Conservation (phyloP, 1,140 invertebrate species). For the Drosophila simulans region DNA sequence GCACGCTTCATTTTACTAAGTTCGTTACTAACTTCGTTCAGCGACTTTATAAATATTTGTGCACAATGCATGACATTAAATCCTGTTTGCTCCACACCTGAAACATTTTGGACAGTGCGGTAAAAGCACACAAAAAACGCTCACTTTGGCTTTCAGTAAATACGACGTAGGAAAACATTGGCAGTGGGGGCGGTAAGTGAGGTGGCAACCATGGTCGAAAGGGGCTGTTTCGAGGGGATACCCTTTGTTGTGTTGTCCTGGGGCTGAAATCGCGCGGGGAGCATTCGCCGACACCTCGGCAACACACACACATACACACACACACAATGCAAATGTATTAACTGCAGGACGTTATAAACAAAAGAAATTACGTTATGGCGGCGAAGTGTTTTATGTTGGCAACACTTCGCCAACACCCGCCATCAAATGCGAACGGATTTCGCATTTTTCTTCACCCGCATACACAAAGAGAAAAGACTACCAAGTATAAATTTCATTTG, state of each 20-base stretch:
- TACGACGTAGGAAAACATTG: slow-evolving; percentile 14
- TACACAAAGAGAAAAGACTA: slow-evolving; percentile 2
- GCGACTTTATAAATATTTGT: slow-evolving; percentile 42
- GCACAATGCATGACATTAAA: slow-evolving; percentile 29
- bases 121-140: slow-evolving; percentile 36
- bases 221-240: slow-evolving; percentile 1
- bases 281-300: slow-evolving; percentile 31
- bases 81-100: slow-evolving; percentile 27
- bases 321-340: slow-evolving; percentile 64
- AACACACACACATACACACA: slow-evolving; percentile 18
- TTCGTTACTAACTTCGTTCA: neutral
- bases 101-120: slow-evolving; percentile 30
- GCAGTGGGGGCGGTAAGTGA: slow-evolving; percentile 30
- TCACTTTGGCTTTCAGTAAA: slow-evolving; percentile 48
- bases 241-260: slow-evolving; percentile 28
- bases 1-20: neutral
- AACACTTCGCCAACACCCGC: slow-evolving; percentile 65
- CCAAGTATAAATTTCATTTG: too few relatives aligned
- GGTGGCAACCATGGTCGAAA: slow-evolving; percentile 27
- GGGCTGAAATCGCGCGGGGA: slow-evolving; percentile 12
- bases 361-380: slow-evolving; percentile 79
- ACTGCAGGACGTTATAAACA: slow-evolving; percentile 73
- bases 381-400: slow-evolving; percentile 77
- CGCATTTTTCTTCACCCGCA: slow-evolving; percentile 6
- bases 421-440: slow-evolving; percentile 57